Conservation (phyloP, 2,113 vertebrate species). For the Accipiter cooperii region DNA sequence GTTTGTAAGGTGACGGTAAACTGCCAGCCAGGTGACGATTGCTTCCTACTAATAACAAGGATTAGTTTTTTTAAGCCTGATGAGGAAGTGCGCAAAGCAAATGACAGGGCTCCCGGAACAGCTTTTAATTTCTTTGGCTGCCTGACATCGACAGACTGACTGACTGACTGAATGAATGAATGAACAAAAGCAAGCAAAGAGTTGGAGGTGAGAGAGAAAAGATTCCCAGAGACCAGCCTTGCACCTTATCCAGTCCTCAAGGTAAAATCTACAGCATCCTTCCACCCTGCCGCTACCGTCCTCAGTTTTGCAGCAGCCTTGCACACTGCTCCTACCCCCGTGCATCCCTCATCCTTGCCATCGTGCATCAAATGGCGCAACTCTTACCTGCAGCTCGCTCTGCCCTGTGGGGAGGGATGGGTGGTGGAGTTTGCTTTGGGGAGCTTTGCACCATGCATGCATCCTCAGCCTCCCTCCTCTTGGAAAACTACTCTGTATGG, state of each 20-base stretch:
- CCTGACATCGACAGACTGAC: not conserved
- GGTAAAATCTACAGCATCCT: not conserved
- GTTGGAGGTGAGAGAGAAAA: not conserved
- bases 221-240: too few relatives aligned
- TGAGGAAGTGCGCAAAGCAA: not conserved
- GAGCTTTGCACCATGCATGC: not conserved
- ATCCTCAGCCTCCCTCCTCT: not conserved
- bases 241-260: not conserved
- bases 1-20: not conserved
- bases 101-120: not conserved
- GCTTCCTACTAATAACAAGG: not conserved
- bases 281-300: accelerated
- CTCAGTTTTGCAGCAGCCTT: not conserved
- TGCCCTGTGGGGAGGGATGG: too few relatives aligned
- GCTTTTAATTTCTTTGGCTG: not conserved
- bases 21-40: not conserved
- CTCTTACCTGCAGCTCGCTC: not conserved
- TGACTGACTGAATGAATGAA: accelerated
- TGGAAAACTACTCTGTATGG: not conserved
- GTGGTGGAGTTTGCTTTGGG: not conserved
- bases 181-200: not conserved
- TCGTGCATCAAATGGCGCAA: too few relatives aligned
- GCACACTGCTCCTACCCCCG: accelerated
- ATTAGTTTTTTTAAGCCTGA: not conserved
- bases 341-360: not conserved